Conservation (phyloP, 1,140 invertebrate genomes). For the Drosophila ambigua region DNA sequence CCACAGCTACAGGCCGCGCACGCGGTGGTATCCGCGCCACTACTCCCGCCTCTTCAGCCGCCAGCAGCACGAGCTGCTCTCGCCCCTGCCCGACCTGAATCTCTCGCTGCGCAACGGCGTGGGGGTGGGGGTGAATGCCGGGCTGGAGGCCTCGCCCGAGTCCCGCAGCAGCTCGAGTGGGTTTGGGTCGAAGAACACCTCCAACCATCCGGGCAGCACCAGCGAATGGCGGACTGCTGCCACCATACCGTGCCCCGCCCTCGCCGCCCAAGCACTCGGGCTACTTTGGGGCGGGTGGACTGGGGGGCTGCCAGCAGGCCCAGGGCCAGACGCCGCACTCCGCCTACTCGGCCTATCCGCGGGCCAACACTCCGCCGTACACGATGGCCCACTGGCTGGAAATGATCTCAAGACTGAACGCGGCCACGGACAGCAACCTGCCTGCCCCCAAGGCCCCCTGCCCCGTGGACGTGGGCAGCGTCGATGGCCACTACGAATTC, state of each 20-base stretch:
- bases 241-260: slow-evolving; percentile 89
- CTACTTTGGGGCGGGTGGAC: slow-evolving; percentile 51
- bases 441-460: slow-evolving; percentile 72
- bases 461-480: slow-evolving; percentile 91
- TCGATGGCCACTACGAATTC: slow-evolving; percentile 98
- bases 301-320: slow-evolving; percentile 52
- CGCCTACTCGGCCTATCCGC: slow-evolving; percentile 41
- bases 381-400: slow-evolving; percentile 87
- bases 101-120: slow-evolving; percentile 74
- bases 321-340: slow-evolving; percentile 61
- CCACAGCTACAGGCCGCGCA: slow-evolving; percentile 84
- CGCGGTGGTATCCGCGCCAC: slow-evolving; percentile 86
- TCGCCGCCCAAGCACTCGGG: slow-evolving; percentile 84
- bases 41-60: slow-evolving; percentile 86
- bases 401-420: slow-evolving; percentile 84
- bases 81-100: slow-evolving; percentile 85
- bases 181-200: slow-evolving; percentile 96
- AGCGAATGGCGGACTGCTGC: slow-evolving; percentile 90
- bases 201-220: slow-evolving; percentile 90
- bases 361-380: slow-evolving; percentile 85
- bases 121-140: slow-evolving; percentile 35
- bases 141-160: slow-evolving; percentile 91
- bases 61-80: slow-evolving; percentile 86
- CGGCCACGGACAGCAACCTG: slow-evolving; percentile 85
- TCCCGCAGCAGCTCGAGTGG: slow-evolving; percentile 94